Base-by-base conservation (phyloP, 2,113 vertebrate genomes). In the Podarcis raffonei region DNA sequence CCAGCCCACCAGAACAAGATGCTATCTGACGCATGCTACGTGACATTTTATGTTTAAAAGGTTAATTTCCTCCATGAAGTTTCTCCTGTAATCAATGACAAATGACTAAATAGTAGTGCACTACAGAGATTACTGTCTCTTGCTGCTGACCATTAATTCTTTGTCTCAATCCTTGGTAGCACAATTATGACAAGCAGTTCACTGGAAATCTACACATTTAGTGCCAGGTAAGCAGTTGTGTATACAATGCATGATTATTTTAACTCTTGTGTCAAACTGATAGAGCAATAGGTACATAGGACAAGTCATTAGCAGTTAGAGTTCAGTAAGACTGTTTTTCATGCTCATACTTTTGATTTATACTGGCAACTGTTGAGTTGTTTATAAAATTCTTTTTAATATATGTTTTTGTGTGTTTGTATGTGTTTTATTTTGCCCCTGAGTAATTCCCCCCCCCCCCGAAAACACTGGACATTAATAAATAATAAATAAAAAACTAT, bases 21-120 rank as follows among this genome's bases (percentile, higher is more conserved):
- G 39, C 0, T 84, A 30, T 86, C 1, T 74, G 75, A 86, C 89
- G 3, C 59, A 87, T 89, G 79, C 74, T 91, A 92, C 23, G 22
- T 89, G 83, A 80, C 59, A 90, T 92, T 95, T 92, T 90, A 23
- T 86, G 90, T 95, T 91, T 65, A 90, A 93, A 95, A 95, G 88
- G 37, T 84, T 94, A 66, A 0, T 0, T 84, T 91, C 93, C 95
- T 83, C 88, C 83, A 90, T 42, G 78, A 79, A 25, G 68, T 84
- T 95, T 95, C 83, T 87, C 39, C 80, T 85, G 42, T 30, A 90
- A 86, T 88, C 84, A 91, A 86, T 35, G 53, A 37, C 53, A 89
- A 90, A 85, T n/a, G 71, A 93, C 94, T 90, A 95, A 89, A 62
- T 5, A 93, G 5, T n/a, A 84, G 3, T 6, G 65, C 91, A 87